Evolutionary conservation across 2,888 invertebrate species (phyloP).

Genomic region (Aporophyla nigra): DNA sequence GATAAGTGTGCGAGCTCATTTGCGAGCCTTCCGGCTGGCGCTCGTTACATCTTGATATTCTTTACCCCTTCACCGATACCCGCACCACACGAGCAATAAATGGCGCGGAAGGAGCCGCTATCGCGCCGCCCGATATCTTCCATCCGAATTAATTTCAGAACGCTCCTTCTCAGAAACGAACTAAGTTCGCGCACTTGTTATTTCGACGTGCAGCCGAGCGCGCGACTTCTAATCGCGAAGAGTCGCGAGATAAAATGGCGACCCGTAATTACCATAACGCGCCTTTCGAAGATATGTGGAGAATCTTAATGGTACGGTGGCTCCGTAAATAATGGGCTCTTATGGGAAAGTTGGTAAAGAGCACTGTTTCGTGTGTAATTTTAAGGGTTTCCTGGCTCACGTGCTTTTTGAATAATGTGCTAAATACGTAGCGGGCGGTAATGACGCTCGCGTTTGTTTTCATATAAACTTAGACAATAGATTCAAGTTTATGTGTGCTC

Average conservation of each 20-base stretch:
- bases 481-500: conserved; percentile 61
- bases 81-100: conserved; percentile 90
- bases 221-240: conserved; percentile 87
- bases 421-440: conserved; percentile 82
- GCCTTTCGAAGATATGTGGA: conserved; percentile 90
- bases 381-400: conserved; percentile 88
- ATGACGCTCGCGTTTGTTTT: conserved; percentile 80
- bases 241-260: conserved; percentile 90
- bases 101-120: conserved; percentile 90
- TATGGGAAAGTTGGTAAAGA: conserved; percentile 90
- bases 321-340: conserved; percentile 91
- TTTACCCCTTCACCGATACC: conserved; percentile 90
- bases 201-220: conserved; percentile 85
- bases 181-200: conserved; percentile 90
- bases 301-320: conserved; percentile 91
- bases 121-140: conserved; percentile 90
- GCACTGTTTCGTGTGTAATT: conserved; percentile 91
- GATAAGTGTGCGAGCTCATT: conserved; percentile 91
- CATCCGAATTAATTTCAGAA: conserved; percentile 91
- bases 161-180: conserved; percentile 86
- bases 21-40: conserved; percentile 90
- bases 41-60: conserved; percentile 91
- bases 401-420: conserved; percentile 90
- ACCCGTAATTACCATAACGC: conserved; percentile 91
- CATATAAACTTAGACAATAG: conserved; percentile 77